Evolutionary conservation across 2,797 vertebrate genomes (phyloP), one percentile per base, ranked within the genome.

Genomic region (Spondyliosoma cantharus): DNA sequence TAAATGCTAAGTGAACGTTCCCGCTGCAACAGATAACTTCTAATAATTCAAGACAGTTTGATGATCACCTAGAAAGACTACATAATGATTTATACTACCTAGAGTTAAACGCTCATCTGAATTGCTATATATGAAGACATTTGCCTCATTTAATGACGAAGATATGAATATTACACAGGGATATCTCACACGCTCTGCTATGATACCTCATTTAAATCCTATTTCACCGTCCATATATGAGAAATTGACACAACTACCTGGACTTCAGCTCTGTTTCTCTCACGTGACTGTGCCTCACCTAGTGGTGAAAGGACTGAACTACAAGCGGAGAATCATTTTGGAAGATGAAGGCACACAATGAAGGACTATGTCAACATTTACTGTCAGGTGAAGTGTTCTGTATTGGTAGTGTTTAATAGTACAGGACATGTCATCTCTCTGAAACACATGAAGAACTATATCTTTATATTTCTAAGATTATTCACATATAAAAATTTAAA

Each of bases 131-230:
- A 54, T 52, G n/a, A 64, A 56, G 3, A 22, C 4, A 61, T 46
- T 56, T 71, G 16, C 8, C 67, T 80, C 49, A 43, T 27, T 53
- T 73, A 69, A n/a, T 76, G 58, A 64, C 22, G 50, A 17, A 48
- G 37, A 37, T 11, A 37, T 37, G 9, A 37, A 37, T 37, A 37
- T 37, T 37, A 9, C 29, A 70, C 56, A 73, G 3, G 14, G 27
- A 59, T 48, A 56, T 70, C 20, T 70, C 61, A 53, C 4, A 48
- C 0, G 22, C 37, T 49, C 29, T 62, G 56, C 1, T 32, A 29
- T 48, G 17, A 63, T 86, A 83, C 89, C 74, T 90, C 76, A 82
- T 76, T 87, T 84, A 73, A 84, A 76, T 52, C 66, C 7, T n/a
- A 3, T 25, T 58, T 58, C 16, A 49, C 19, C 13, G 37, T 37